These are phyloP conservation scores for Ceramica pisi DNA, from an alignment of 2,888 invertebrate genomes.

Conservation along the genomic window DNA sequence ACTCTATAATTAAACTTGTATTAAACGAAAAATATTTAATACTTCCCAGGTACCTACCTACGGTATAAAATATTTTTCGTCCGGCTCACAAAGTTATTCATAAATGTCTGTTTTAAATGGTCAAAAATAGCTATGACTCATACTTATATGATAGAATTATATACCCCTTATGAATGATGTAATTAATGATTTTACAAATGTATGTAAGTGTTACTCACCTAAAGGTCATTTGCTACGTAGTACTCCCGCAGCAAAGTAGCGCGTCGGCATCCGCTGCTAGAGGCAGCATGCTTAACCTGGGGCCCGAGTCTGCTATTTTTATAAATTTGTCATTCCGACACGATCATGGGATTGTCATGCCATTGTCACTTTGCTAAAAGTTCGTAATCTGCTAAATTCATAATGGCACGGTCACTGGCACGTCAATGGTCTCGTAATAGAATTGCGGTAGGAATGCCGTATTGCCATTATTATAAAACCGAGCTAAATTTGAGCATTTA, in stretches of 20 bases:
- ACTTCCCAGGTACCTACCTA: no score
- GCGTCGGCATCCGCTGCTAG: background rate
- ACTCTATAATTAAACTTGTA: background rate
- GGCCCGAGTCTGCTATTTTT: no score
- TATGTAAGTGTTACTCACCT: slow-evolving; percentile 41
- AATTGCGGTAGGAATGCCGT: no score
- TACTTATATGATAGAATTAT: background rate
- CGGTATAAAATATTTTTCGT: background rate
- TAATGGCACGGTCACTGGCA: no score
- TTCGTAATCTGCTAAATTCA: no score
- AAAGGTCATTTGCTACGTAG: slow-evolving; percentile 14
- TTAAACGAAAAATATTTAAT: background rate
- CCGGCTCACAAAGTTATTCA: background rate
- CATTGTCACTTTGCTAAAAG: no score
- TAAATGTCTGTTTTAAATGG: background rate
- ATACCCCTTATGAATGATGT: background rate
- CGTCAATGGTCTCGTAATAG: no score
- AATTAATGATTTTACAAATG: slow-evolving; percentile 18
- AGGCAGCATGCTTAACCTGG: background rate
- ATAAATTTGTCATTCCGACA: no score
- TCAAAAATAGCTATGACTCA: background rate
- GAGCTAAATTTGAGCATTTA: no score
- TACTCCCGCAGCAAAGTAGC: slow-evolving; percentile 1
- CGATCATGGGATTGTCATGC: no score
- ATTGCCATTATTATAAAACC: no score